These are phyloP conservation scores for Prorops nasuta DNA, from an alignment of 1,140 invertebrate genomes.

Conservation along the genomic window DNA sequence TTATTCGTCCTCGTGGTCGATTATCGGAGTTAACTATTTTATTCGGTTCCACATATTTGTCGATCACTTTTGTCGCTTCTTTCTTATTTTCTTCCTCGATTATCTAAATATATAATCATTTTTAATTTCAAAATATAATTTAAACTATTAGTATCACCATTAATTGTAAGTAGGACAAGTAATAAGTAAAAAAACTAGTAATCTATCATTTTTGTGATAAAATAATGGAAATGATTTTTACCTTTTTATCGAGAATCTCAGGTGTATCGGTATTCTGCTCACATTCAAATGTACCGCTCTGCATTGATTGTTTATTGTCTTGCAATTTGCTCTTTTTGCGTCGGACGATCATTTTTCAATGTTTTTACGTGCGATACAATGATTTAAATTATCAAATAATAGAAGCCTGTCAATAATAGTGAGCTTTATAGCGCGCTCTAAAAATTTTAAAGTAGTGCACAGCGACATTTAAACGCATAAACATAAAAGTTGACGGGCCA, in stretches of 20 bases:
- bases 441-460: not conserved
- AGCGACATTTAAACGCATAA: not conserved
- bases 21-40: not conserved
- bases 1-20: slow-evolving; percentile 45
- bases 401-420: not conserved
- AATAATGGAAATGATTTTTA: slow-evolving; percentile 9
- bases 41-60: not conserved
- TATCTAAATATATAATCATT: not conserved
- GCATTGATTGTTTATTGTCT: slow-evolving; percentile 17
- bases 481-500: too few species aligned
- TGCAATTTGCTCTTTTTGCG: slow-evolving; percentile 33
- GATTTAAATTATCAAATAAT: not conserved
- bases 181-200: not conserved
- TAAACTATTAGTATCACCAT: not conserved
- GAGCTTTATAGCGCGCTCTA: slow-evolving; percentile 11
- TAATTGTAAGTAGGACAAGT: too few species aligned
- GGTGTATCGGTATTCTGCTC: slow-evolving; percentile 10
- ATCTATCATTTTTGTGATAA: not conserved
- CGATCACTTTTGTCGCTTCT: slow-evolving; percentile 7
- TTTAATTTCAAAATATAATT: slow-evolving; percentile 3
- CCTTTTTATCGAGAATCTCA: slow-evolving; percentile 14
- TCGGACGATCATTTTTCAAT: slow-evolving; percentile 39
- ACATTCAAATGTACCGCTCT: slow-evolving; percentile 28
- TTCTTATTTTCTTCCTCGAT: slow-evolving; percentile 16
- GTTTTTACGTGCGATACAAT: not conserved